Evolutionary conservation across 1,140 invertebrate species (phyloP).

Genomic region (Sinella curviseta): DNA sequence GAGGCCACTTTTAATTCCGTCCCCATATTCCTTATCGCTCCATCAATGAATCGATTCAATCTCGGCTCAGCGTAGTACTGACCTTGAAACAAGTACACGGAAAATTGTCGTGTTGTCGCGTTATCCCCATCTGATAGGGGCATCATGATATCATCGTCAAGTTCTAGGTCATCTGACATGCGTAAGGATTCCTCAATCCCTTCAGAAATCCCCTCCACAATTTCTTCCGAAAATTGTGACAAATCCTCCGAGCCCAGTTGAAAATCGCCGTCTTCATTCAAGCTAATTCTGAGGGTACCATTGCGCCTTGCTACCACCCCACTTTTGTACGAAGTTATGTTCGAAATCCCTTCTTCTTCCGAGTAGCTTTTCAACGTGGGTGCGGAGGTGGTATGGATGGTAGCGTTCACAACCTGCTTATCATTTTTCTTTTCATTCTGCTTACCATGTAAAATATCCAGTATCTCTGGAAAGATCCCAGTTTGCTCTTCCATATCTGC

Average conservation of each 20-base stretch:
- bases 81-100: slow-evolving; percentile 49
- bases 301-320: neutral
- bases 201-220: slow-evolving; percentile 34
- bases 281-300: neutral
- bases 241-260: slow-evolving; percentile 26
- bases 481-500: slow-evolving; percentile 34
- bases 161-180: neutral
- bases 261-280: neutral
- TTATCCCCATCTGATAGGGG: neutral
- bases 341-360: slow-evolving; percentile 10
- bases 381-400: neutral
- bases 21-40: slow-evolving; percentile 46
- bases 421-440: neutral
- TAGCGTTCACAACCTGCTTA: neutral
- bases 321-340: neutral
- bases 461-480: slow-evolving; percentile 29
- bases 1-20: slow-evolving; percentile 40
- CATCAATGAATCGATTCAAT: slow-evolving; percentile 49
- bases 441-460: slow-evolving; percentile 26
- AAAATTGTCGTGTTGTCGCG: slow-evolving; percentile 31
- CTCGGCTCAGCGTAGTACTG: slow-evolving; percentile 47
- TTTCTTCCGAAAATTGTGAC: slow-evolving; percentile 39
- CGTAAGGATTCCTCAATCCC: slow-evolving; percentile 42
- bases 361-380: too few relatives aligned
- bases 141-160: neutral